These are phyloP conservation scores for Gopherus flavomarginatus DNA, from an alignment of 2,113 vertebrate genomes.

Conservation along the genomic window DNA sequence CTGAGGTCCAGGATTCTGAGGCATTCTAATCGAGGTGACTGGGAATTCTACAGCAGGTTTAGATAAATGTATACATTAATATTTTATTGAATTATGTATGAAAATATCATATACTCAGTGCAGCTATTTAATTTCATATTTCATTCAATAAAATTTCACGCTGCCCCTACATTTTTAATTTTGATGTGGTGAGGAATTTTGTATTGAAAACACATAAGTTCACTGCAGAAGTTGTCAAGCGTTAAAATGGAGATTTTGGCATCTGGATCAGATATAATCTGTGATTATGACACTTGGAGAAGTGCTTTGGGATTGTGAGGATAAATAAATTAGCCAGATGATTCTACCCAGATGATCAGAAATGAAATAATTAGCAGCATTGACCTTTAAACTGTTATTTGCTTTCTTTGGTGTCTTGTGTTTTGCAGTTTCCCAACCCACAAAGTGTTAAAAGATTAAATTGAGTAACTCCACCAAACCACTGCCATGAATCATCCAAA, in stretches of 20 bases:
- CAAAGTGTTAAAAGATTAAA: neutral
- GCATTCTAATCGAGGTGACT: neutral
- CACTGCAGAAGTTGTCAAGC: neutral
- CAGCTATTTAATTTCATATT: neutral
- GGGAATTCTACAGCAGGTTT: neutral
- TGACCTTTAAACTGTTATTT: neutral
- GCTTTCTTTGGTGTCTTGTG: neutral
- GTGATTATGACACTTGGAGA: neutral
- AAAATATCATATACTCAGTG: neutral
- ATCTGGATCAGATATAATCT: neutral
- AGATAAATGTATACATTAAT: neutral
- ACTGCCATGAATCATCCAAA: neutral
- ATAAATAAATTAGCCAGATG: neutral
- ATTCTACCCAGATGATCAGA: neutral
- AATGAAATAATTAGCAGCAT: neutral
- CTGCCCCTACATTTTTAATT: neutral
- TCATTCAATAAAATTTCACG: neutral
- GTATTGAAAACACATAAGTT: neutral
- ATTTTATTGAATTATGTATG: neutral
- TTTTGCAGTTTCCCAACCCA: accelerated
- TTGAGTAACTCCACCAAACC: neutral
- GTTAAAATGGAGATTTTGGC: neutral
- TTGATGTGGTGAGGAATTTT: neutral
- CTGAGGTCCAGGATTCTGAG: neutral
- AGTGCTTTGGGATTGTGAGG: neutral